Evolutionary conservation across 2,888 invertebrate genomes (phyloP).

Genomic region (Stramonita haemastoma): DNA sequence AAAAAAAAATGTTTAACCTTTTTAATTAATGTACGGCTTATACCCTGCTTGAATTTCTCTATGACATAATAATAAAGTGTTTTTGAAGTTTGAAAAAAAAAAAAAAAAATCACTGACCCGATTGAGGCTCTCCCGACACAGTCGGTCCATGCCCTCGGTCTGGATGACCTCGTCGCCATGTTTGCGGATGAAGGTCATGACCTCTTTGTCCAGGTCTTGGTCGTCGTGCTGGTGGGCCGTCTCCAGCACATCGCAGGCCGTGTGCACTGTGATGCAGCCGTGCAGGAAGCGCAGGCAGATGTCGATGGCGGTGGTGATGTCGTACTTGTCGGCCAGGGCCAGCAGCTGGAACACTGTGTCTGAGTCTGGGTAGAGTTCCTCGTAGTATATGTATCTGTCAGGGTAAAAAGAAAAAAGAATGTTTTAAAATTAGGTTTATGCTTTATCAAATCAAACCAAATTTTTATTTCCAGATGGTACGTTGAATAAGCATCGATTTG

Average conservation of each 20-base stretch:
- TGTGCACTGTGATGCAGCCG: slow-evolving; percentile 21
- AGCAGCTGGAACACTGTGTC: slow-evolving; percentile 33
- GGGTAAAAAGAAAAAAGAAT: background rate
- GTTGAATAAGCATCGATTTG: too few species aligned
- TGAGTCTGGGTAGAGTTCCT: slow-evolving; percentile 34
- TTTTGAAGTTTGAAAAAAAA: too few species aligned
- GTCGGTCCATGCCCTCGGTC: slow-evolving; percentile 45
- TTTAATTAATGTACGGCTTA: too few species aligned
- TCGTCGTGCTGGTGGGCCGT: slow-evolving; percentile 36
- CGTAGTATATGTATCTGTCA: slow-evolving; percentile 37
- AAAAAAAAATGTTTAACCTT: too few species aligned
- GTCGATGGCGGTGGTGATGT: slow-evolving; percentile 17
- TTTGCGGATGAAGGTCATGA: slow-evolving; percentile 45
- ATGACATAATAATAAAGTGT: too few species aligned
- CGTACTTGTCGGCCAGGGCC: slow-evolving; percentile 29
- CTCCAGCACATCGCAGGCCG: slow-evolving; percentile 34
- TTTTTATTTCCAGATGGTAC: too few species aligned
- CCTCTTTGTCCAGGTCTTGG: slow-evolving; percentile 39
- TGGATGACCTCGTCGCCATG: slow-evolving; percentile 45
- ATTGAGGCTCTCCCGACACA: slow-evolving; percentile 45
- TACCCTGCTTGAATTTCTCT: too few species aligned
- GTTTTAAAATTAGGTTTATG: background rate
- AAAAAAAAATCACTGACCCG: slow-evolving; percentile 25
- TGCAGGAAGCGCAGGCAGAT: slow-evolving; percentile 33
- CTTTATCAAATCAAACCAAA: too few species aligned